Conservation (phyloP, 2,113 vertebrate genomes). For the Alligator mississippiensis region DNA sequence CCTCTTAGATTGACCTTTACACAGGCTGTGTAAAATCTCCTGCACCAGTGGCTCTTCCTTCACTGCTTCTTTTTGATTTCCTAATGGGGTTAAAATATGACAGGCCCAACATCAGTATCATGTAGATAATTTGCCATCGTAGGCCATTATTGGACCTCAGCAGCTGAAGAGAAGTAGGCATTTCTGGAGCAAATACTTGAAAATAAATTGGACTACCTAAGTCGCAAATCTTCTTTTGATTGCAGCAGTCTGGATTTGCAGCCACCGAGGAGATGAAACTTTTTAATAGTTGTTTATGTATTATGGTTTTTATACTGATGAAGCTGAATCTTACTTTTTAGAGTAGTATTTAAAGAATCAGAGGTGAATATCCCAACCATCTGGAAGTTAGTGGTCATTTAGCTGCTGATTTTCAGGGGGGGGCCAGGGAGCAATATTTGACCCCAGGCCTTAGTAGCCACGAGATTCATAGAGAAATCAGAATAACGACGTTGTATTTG, state of each 20-base stretch:
- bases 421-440: too few species aligned
- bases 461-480: too few species aligned
- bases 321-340: not conserved
- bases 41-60: not conserved
- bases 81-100: accelerated
- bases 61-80: not conserved
- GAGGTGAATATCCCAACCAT: too few species aligned
- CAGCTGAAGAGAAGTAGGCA: not conserved
- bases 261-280: not conserved
- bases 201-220: too few species aligned
- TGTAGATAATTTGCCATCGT: not conserved
- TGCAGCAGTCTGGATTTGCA: too few species aligned
- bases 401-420: too few species aligned
- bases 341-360: too few species aligned
- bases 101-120: not conserved
- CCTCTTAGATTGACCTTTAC: accelerated
- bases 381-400: too few species aligned
- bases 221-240: not conserved
- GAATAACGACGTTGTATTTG: too few species aligned
- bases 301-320: not conserved
- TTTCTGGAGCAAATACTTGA: not conserved
- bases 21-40: not conserved
- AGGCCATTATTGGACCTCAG: not conserved
- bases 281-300: not conserved
- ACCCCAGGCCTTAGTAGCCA: too few species aligned